Conservation (phyloP, 2,888 invertebrate genomes). For the Pyrrhosoma nymphula region DNA sequence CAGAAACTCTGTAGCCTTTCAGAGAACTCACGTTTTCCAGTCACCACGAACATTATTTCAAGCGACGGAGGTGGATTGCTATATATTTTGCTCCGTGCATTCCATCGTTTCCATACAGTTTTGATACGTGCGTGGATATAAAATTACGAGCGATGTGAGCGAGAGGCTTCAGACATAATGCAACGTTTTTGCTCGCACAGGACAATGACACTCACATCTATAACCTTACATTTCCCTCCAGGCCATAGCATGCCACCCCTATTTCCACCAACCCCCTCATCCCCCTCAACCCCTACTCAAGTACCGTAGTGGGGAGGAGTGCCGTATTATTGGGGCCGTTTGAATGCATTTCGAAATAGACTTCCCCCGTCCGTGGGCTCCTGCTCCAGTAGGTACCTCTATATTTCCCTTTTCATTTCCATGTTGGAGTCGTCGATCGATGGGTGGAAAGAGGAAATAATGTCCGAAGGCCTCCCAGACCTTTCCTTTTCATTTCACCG, state of each 20-base stretch:
- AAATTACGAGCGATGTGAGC: neutral
- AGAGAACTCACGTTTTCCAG: neutral
- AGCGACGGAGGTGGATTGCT: neutral
- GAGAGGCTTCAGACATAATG: neutral
- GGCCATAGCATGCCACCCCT: neutral
- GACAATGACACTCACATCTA: neutral
- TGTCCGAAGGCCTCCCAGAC: neutral
- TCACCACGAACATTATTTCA: neutral
- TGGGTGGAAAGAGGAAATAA: neutral
- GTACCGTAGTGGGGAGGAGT: neutral
- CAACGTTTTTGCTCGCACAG: neutral
- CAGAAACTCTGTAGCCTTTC: neutral
- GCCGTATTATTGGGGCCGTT: neutral
- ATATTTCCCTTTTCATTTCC: slow-evolving; percentile 8
- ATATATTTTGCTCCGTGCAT: neutral
- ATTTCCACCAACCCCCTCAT: neutral
- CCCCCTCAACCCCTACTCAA: neutral
- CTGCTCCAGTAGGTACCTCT: no score
- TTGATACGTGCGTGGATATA: neutral
- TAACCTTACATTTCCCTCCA: neutral
- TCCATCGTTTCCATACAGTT: neutral
- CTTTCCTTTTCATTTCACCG: neutral
- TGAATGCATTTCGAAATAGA: neutral
- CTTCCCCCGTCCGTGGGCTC: neutral
- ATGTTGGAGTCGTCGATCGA: neutral